Base-by-base conservation (phyloP, 2,888 invertebrate genomes). In the Daptonema setosum region DNA sequence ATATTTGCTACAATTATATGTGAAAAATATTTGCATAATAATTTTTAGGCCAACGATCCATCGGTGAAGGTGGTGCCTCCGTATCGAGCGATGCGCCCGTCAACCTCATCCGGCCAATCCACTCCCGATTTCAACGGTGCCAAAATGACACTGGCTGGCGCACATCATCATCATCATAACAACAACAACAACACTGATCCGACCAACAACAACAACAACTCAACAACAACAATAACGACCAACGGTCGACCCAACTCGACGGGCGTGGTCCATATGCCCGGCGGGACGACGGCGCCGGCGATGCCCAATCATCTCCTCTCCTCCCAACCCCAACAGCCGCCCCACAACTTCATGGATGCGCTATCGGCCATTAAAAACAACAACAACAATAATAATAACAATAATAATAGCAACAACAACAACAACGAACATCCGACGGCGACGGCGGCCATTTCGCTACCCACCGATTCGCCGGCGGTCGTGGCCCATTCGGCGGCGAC, bases 21-120 rank as follows among this genome's bases (percentile, higher is more conserved):
- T n/a, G n/a, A n/a, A n/a, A n/a, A n/a, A n/a, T n/a, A n/a, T n/a
- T n/a, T n/a, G n/a, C n/a, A n/a, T n/a, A n/a, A n/a, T n/a, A n/a
- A n/a, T n/a, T n/a, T 47, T 11, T 26, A 56, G 56, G 5, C 29
- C 26, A 52, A 26, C n/a, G 56, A 56, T 20, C 47, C 56, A 24
- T 2, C 28, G 30, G 30, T 56, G 2, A 54, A 52, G 28, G 30
- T 52, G 20, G 53, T 56, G 26, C 56, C 56, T 2, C 22, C 56
- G 11, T 56, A 56, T 17, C 35, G 35, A 8, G 26, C 26, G 51
- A 5, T 47, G 47, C 47, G 14, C 5, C 52, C 52, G 28, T 35
- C 52, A 52, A 29, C 24, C 25, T 11, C 25, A 24, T 11, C 25
- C 29, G 52, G 52, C n/a, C 24, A 17, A 11, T 52, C 52, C 25